phyloP scores from a whole-genome alignment of 37 sponge, comb jelly and placozoan species.

The Hormiphora californensis region DNA sequence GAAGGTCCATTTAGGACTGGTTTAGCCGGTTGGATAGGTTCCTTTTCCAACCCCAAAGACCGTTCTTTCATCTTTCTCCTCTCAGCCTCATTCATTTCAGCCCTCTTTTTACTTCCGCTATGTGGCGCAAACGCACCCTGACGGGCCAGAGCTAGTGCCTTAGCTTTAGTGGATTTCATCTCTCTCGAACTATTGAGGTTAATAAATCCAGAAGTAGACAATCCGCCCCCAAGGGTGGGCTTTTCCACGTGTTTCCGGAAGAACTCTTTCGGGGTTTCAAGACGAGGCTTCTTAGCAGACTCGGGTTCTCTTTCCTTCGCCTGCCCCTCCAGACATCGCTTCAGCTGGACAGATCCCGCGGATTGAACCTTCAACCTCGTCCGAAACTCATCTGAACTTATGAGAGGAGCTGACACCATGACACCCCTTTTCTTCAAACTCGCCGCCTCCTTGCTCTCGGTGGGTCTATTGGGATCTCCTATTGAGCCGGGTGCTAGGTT shows the following conservation, averaged over 20 bases:
- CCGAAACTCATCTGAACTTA: not conserved
- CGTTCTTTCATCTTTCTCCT: not conserved
- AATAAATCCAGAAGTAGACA: not conserved
- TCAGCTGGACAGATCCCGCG: constrained; percentile 2
- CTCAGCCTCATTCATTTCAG: not conserved
- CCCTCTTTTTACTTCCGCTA: not conserved
- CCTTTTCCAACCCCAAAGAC: not conserved
- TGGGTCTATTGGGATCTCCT: not conserved
- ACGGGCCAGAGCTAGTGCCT: not conserved
- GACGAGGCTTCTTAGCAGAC: not conserved
- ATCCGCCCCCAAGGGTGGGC: not conserved
- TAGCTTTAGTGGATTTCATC: not conserved
- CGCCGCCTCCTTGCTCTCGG: not conserved
- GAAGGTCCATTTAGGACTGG: not conserved
- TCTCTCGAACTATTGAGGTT: not conserved
- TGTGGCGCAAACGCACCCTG: constrained; percentile 1
- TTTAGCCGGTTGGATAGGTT: not conserved
- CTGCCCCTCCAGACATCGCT: not conserved
- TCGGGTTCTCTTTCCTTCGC: not conserved
- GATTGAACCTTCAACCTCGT: not conserved
- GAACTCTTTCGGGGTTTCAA: not conserved
- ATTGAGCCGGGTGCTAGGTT: not conserved
- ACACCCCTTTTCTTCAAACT: not conserved
- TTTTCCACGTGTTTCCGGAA: not conserved
- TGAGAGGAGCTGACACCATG: constrained; percentile 3